These are phyloP conservation scores for Sebastes hubbsi DNA, from an alignment of 2,797 vertebrate species.

Conservation along the genomic window DNA sequence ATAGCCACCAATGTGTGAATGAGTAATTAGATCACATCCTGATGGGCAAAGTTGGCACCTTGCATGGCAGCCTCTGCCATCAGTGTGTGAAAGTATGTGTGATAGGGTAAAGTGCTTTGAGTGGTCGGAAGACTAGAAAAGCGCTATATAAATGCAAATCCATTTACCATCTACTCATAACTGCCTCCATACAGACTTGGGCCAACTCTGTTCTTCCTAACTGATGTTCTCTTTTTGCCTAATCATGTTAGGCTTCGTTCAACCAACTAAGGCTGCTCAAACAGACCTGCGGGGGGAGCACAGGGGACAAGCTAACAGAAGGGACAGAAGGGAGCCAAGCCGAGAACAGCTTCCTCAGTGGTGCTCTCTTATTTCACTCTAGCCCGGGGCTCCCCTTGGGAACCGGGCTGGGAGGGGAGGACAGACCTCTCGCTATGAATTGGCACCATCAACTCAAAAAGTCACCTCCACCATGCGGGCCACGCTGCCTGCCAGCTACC, in stretches of 20 bases:
- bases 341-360: slow-evolving; percentile 50
- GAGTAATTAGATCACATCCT: no score
- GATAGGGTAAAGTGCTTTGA: no score
- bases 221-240: slow-evolving; percentile 39
- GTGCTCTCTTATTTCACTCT: slow-evolving; percentile 63
- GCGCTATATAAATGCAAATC: no score
- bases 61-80: no score
- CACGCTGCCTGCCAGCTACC: slow-evolving; percentile 6
- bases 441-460: slow-evolving; percentile 39
- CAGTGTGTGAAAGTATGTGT: no score
- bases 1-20: no score
- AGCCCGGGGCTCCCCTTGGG: slow-evolving; percentile 53
- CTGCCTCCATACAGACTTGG: neutral
- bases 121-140: no score
- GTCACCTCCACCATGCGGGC: slow-evolving; percentile 33
- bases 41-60: no score
- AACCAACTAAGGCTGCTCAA: slow-evolving; percentile 51
- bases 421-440: slow-evolving; percentile 18
- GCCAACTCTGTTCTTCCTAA: slow-evolving; percentile 23
- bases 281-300: slow-evolving; percentile 43
- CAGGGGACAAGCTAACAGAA: slow-evolving; percentile 54
- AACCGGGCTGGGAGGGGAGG: slow-evolving; percentile 28
- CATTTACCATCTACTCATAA: neutral
- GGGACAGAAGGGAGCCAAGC: slow-evolving; percentile 55
- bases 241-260: slow-evolving; percentile 53